phyloP scores from a whole-genome alignment of 1,140 invertebrate species.

The Orius insidiosus region DNA sequence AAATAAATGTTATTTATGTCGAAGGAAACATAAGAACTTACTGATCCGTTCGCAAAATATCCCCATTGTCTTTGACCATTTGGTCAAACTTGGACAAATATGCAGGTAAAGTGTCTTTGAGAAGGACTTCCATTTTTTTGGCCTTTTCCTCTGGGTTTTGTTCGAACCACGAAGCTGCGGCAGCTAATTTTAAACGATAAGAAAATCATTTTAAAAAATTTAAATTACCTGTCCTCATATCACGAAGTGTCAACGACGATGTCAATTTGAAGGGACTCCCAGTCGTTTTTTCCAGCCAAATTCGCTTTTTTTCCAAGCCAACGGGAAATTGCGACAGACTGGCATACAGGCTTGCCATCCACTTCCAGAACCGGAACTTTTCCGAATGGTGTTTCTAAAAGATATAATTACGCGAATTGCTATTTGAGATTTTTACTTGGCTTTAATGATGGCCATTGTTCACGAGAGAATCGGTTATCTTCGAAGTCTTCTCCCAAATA shows the following conservation, averaged over 20 bases:
- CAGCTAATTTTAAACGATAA: no score
- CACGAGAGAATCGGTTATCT: slow-evolving; percentile 30
- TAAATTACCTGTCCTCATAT: not conserved
- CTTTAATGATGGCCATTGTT: slow-evolving; percentile 7
- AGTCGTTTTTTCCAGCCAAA: slow-evolving; percentile 27
- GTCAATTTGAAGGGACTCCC: slow-evolving; percentile 5
- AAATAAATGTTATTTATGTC: slow-evolving; percentile 24
- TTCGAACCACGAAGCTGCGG: not conserved
- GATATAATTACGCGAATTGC: no score
- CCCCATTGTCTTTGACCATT: slow-evolving; percentile 35
- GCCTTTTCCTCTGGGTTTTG: slow-evolving; percentile 24
- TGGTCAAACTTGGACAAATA: slow-evolving; percentile 38
- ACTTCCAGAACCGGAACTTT: slow-evolving; percentile 34
- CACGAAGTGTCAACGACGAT: slow-evolving; percentile 5
- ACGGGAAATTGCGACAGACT: slow-evolving; percentile 33
- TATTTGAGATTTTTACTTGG: not conserved
- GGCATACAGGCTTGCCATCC: slow-evolving; percentile 25
- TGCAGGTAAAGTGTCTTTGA: slow-evolving; percentile 34
- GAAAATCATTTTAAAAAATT: not conserved
- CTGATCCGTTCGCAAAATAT: slow-evolving; percentile 33
- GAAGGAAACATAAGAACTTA: slow-evolving; percentile 22
- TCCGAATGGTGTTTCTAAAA: slow-evolving; percentile 30
- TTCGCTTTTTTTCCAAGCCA: slow-evolving; percentile 31
- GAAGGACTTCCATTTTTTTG: slow-evolving; percentile 29
- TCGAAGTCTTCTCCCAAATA: slow-evolving; percentile 43